Evolutionary conservation across 2,113 vertebrate genomes (phyloP), one percentile per base, ranked within the genome.

Genomic region (Bubalus kerabau): DNA sequence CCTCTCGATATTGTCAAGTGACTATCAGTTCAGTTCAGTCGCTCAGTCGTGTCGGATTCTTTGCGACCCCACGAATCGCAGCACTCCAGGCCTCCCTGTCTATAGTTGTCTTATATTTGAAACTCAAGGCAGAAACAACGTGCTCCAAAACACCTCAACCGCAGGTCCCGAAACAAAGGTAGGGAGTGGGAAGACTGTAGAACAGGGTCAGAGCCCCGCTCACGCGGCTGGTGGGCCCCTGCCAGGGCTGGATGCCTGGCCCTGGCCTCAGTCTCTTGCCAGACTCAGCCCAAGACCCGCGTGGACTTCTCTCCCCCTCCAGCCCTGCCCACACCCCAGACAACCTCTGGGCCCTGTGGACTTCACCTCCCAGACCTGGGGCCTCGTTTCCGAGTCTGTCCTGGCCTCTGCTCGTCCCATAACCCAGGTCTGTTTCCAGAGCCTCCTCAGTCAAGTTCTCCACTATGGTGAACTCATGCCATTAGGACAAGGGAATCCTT

Each of bases 401-500:
- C 3, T 36, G 59, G 78, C 17, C 46, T 26, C 21, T 14, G 26
- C 32, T 36, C 3, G 26, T 50, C 46, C 4, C 2, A 4, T 2
- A 50, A 7, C 11, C 13, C 81, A n/a, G 52, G 23, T 43, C 46
- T 40, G 57, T 14, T 21, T 62, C 23, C 1, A 32, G 67, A 28
- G 54, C 54, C 17, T 50, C 36, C 46, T 16, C 15, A 24, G 91
- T 40, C 43, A 23, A 52, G 6, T 30, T 8, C 32, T 16, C 21
- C 64, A 2, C 43, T 23, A 1, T 5, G 46, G 16, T 9, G 54
- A 54, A 50, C 48, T 17, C n/a, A 30, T 1, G 1, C 48, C 57
- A 0, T 26, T 10, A 40, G 26, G 56, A n/a, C 6, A 12, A 32
- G 16, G 12, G 3, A 3, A 6, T 2, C 10, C 28, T 24, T 0